Evolutionary conservation across 2,113 vertebrate genomes (phyloP).

Genomic region (Pseudopipra pipra): DNA sequence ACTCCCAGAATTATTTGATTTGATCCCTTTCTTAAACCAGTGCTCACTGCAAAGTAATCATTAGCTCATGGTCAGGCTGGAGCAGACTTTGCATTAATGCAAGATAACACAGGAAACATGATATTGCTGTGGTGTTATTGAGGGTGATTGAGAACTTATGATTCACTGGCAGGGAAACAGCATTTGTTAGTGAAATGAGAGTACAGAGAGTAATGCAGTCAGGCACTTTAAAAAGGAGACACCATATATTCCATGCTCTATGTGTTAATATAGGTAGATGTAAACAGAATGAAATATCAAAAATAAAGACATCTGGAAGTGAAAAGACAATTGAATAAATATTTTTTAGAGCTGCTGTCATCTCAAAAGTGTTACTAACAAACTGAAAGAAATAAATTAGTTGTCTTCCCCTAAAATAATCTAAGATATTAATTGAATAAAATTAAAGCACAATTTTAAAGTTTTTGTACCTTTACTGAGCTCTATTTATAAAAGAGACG

Average conservation of each 20-base stretch:
- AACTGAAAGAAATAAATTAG: neutral
- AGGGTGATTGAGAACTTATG: neutral
- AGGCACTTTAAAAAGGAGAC: neutral
- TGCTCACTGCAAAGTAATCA: neutral
- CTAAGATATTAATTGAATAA: neutral
- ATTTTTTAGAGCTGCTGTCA: neutral
- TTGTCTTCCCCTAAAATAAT: neutral
- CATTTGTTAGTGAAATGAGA: slow-evolving; percentile 10
- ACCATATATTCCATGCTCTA: neutral
- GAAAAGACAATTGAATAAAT: neutral
- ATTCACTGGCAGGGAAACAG: neutral
- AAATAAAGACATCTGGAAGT: neutral
- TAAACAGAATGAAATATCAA: neutral
- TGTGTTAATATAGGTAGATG: neutral
- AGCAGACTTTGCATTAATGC: neutral
- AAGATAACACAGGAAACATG: neutral
- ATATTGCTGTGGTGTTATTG: neutral
- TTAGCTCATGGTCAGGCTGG: neutral
- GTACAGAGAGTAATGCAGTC: neutral
- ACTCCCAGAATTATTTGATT: neutral
- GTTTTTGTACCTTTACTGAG: neutral
- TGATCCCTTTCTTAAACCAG: neutral
- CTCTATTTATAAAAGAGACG: neutral
- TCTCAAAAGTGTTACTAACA: neutral
- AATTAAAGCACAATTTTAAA: neutral